Evolutionary conservation across 2,797 vertebrate genomes (phyloP).

Genomic region (Thalassophryne amazonica): DNA sequence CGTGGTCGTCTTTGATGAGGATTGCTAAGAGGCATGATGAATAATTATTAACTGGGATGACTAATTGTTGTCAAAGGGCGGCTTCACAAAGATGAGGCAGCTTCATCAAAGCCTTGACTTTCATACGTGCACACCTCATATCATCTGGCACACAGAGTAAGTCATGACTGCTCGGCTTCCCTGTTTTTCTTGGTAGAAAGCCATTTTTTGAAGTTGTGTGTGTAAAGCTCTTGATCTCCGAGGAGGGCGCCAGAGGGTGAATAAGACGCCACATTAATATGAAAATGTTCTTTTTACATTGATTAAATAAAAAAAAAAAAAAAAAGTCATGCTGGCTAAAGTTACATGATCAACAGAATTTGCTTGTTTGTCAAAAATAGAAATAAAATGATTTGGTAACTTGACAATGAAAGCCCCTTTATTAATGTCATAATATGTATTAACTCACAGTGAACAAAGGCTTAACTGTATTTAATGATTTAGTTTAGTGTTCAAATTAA

Average conservation of each 20-base stretch:
- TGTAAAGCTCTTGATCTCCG: neutral
- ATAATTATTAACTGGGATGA: conserved; percentile 57
- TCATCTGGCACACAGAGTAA: conserved; percentile 15
- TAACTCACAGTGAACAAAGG: too few relatives aligned
- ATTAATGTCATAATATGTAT: too few relatives aligned
- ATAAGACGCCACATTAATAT: too few relatives aligned
- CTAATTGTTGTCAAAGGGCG: conserved; percentile 31
- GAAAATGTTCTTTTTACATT: too few relatives aligned
- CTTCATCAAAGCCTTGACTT: conserved; percentile 31
- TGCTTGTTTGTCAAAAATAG: too few relatives aligned
- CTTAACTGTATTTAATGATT: too few relatives aligned
- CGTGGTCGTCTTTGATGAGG: conserved; percentile 24
- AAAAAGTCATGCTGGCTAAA: too few relatives aligned
- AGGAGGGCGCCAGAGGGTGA: neutral
- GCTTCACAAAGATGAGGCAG: conserved; percentile 23
- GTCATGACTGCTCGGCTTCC: neutral
- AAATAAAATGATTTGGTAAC: too few relatives aligned
- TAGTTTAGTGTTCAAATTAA: too few relatives aligned
- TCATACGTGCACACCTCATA: neutral
- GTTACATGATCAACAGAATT: too few relatives aligned
- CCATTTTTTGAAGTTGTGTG: neutral
- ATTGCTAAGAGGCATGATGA: conserved; percentile 5
- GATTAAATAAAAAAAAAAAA: too few relatives aligned
- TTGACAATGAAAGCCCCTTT: too few relatives aligned
- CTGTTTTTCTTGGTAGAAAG: neutral